Evolutionary conservation across 2,888 invertebrate genomes (phyloP).

Genomic region (Agrilus cyanescens): DNA sequence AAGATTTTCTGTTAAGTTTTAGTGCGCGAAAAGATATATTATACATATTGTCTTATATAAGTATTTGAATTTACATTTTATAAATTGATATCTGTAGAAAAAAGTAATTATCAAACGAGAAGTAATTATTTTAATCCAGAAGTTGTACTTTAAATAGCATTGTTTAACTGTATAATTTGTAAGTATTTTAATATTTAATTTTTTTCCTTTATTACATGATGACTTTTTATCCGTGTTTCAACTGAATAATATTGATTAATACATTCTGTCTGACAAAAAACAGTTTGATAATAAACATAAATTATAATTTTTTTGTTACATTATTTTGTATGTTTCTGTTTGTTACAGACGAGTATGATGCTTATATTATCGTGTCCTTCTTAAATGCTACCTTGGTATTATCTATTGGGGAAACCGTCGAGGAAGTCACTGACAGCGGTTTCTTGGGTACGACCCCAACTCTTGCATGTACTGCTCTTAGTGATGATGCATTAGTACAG

Average conservation of each 20-base stretch:
- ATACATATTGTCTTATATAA: too few relatives aligned
- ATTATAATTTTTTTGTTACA: neutral
- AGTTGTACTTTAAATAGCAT: too few relatives aligned
- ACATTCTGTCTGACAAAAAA: slow-evolving; percentile 10
- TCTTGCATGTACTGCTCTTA: slow-evolving; percentile 92
- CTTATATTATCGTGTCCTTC: slow-evolving; percentile 99
- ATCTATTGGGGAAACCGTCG: slow-evolving; percentile 99
- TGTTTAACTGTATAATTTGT: too few relatives aligned
- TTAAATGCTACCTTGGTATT: slow-evolving; percentile 96
- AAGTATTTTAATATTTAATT: too few relatives aligned
- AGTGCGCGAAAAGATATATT: too few relatives aligned
- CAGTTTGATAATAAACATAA: slow-evolving; percentile 1
- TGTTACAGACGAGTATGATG: slow-evolving; percentile 93
- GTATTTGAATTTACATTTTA: too few relatives aligned
- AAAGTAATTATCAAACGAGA: too few relatives aligned
- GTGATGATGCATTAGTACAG: slow-evolving; percentile 96
- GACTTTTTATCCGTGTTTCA: slow-evolving; percentile 35
- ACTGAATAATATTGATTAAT: slow-evolving; percentile 32
- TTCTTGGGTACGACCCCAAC: slow-evolving; percentile 98
- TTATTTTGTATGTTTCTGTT: slow-evolving; percentile 29
- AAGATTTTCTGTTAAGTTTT: too few relatives aligned
- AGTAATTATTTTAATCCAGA: too few relatives aligned
- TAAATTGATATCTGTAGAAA: too few relatives aligned
- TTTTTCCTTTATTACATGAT: slow-evolving; percentile 23
- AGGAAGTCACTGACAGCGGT: slow-evolving; percentile 99